Evolutionary conservation across 64 coral and sea anemone species (phyloP).

Genomic region (Stylophora pistillata): DNA sequence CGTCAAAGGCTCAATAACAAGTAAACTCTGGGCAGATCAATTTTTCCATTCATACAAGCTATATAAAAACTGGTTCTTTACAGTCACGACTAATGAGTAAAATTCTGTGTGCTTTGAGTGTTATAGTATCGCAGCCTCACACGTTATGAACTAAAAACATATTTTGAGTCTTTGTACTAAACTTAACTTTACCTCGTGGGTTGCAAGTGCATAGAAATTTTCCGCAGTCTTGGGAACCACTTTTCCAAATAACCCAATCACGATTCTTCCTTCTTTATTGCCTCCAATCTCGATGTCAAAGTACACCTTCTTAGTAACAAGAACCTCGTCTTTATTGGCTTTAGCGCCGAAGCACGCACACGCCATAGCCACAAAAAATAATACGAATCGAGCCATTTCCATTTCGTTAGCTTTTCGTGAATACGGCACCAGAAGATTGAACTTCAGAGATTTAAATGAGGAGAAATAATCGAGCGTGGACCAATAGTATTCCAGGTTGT

Average conservation of each 20-base stretch:
- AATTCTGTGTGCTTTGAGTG: too few species aligned
- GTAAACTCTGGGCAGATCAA: too few species aligned
- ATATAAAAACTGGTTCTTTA: too few species aligned
- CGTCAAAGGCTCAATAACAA: too few species aligned
- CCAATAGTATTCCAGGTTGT: background rate
- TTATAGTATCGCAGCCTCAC: too few species aligned
- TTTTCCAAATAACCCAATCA: constrained; percentile 88
- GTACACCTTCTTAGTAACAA: constrained; percentile 72
- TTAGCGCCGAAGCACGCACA: constrained; percentile 7
- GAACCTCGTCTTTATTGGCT: background rate
- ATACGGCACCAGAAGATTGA: background rate
- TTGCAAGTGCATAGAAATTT: constrained; percentile 69
- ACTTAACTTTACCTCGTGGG: constrained; percentile 67
- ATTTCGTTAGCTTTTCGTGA: background rate
- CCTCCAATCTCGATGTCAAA: constrained; percentile 87
- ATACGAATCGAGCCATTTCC: background rate
- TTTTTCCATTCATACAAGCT: too few species aligned
- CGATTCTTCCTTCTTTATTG: constrained; percentile 72
- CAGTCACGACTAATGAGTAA: too few species aligned
- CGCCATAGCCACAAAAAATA: background rate
- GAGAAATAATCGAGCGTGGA: background rate
- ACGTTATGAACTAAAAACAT: background rate
- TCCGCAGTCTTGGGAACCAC: constrained; percentile 84
- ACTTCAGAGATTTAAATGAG: background rate
- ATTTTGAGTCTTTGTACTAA: background rate